phyloP scores from a whole-genome alignment of 2,888 invertebrate species.

The Cephus nigrinus region DNA sequence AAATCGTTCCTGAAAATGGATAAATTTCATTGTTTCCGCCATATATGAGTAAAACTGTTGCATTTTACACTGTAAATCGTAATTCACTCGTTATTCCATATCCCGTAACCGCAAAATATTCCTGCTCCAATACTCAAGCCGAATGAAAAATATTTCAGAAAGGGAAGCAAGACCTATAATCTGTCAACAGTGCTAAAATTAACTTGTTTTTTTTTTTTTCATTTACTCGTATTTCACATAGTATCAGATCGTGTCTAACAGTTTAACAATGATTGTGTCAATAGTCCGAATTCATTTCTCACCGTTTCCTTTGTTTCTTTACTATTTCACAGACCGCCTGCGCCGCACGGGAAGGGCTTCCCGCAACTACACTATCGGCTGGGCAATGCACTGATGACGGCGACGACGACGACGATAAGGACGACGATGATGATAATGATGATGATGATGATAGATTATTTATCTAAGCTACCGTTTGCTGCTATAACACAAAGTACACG shows the following conservation, averaged over 20 bases:
- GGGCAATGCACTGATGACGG: conserved; percentile 54
- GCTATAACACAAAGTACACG: conserved; percentile 11
- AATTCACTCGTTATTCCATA: background rate
- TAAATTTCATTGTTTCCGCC: too few species aligned
- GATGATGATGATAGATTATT: background rate
- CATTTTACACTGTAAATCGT: background rate
- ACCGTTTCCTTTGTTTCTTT: conserved; percentile 16
- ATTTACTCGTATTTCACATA: background rate
- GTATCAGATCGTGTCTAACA: background rate
- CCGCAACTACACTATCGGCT: conserved; percentile 86
- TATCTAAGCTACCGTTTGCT: background rate
- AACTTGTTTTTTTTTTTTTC: background rate
- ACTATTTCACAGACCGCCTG: conserved; percentile 75
- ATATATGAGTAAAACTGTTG: too few species aligned
- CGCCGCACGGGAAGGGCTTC: conserved; percentile 83
- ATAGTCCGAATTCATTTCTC: background rate
- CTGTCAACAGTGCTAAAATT: background rate
- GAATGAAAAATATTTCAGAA: background rate
- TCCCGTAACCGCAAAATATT: background rate
- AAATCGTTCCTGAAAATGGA: background rate
- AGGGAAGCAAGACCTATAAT: background rate
- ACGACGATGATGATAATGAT: background rate
- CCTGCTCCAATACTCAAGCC: background rate
- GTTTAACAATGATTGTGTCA: background rate
- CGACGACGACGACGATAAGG: conserved; percentile 16